Evolutionary conservation across 2,113 vertebrate species (phyloP), one percentile per base, ranked within the genome.

Genomic region (Mustela nigripes): DNA sequence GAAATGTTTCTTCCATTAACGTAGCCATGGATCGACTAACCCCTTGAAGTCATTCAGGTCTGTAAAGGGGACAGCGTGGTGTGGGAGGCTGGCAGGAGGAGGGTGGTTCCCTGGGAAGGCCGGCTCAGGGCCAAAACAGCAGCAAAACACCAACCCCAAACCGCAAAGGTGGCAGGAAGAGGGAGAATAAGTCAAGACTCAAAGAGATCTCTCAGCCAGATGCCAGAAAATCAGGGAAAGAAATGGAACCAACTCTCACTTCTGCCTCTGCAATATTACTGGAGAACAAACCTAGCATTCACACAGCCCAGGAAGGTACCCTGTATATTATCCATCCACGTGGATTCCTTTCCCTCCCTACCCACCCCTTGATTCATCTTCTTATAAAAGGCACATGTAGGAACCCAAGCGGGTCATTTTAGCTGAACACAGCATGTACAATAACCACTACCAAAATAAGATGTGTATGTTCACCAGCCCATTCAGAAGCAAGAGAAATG

Each of bases 1-100:
- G 96, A 96, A 93, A 97, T 93, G 83, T 74, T 78, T 76, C 95
- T 93, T 96, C 96, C 82, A 95, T 67, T 85, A 95, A 74, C 79
- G 19, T 65, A 94, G 24, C 79, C 92, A 89, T 87, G 84, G 74
- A 81, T 97, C 4, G 2, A 84, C 91, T 80, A 71, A 5, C 36
- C 76, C 58, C 58, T 31, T 19, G 1, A 11, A 84, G 81, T 79
- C 18, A 42, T 36, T 85, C 45, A 22, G 65, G 19, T 78, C 89
- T 65, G 11, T 21, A 22, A 89, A 50, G 50, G 8, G 12, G 16
- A 11, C 65, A 81, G 60, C 48, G 50, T 81, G 26, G 31, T 10
- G 19, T 48, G 42, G 42, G 60, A 73, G 56, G 5, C 18, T 42
- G 24, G 10, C 78, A 39, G 95, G 62, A 90, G 92, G 56, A 91